Evolutionary conservation across 2,113 vertebrate species (phyloP).

Genomic region (Actinemys pallida): DNA sequence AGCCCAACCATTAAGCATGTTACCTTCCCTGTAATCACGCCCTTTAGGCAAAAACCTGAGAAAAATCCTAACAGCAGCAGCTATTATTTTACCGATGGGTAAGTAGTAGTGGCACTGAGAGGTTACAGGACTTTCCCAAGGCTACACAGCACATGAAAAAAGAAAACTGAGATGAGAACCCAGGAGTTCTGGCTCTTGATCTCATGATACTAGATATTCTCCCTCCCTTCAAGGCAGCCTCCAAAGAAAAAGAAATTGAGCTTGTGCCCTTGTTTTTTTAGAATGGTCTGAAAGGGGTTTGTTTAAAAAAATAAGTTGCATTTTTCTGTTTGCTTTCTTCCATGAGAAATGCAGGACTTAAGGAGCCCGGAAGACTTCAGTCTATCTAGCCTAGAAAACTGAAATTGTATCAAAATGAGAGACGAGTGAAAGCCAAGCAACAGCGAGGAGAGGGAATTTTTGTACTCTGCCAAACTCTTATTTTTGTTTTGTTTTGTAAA

Average conservation of each 20-base stretch:
- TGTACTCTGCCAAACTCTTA: background rate
- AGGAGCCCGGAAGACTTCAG: slow-evolving; percentile 20
- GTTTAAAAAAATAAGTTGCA: background rate
- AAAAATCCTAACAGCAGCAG: background rate
- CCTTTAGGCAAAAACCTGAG: slow-evolving; percentile 13
- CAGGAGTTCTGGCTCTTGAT: background rate
- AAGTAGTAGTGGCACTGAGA: slow-evolving; percentile 11
- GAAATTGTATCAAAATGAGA: slow-evolving; percentile 13
- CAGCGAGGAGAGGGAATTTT: background rate
- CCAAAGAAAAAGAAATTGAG: background rate
- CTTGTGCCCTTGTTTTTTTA: background rate
- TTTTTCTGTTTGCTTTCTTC: slow-evolving; percentile 35
- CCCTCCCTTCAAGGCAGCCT: accelerated
- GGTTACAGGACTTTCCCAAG: background rate
- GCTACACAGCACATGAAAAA: background rate
- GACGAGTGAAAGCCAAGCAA: background rate
- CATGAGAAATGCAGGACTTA: background rate
- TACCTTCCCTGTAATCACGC: slow-evolving; percentile 40
- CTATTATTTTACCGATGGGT: slow-evolving; percentile 20
- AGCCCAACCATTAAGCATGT: background rate
- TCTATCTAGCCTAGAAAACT: background rate
- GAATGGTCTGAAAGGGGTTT: background rate
- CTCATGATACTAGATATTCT: background rate
- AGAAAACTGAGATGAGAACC: background rate
- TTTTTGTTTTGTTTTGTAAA: background rate